Conservation (phyloP, 1,140 invertebrate genomes). For the Drosophila dunni region DNA sequence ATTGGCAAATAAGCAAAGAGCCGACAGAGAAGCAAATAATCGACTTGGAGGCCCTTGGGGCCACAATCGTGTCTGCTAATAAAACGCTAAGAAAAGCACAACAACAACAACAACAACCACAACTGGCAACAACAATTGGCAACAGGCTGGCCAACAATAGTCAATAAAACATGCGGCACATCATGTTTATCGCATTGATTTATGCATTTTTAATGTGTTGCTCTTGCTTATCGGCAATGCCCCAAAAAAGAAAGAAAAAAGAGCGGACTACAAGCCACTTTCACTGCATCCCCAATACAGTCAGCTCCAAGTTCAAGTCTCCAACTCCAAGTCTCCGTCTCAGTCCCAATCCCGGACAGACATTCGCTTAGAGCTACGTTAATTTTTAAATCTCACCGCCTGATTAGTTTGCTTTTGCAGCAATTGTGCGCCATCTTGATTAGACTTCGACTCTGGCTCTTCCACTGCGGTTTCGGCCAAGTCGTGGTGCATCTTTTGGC, state of each 20-base stretch:
- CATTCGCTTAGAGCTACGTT: slow-evolving; percentile 68
- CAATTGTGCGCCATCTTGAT: slow-evolving; percentile 78
- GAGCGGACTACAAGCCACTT: slow-evolving; percentile 50
- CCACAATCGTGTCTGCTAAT: slow-evolving; percentile 63
- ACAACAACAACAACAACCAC: slow-evolving; percentile 21
- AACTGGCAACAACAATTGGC: slow-evolving; percentile 30
- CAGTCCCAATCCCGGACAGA: slow-evolving; percentile 15
- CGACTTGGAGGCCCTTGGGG: slow-evolving; percentile 47
- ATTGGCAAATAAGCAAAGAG: slow-evolving; percentile 12
- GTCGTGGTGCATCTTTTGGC: slow-evolving; percentile 43
- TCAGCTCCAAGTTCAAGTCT: slow-evolving; percentile 5
- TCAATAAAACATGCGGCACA: slow-evolving; percentile 84
- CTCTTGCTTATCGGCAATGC: slow-evolving; percentile 81
- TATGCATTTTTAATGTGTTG: slow-evolving; percentile 85
- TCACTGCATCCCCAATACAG: slow-evolving; percentile 54
- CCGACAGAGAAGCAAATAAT: slow-evolving; percentile 21
- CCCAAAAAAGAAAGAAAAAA: slow-evolving; percentile 53
- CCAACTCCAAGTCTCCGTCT: neutral
- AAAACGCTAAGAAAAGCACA: slow-evolving; percentile 50
- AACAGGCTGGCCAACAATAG: slow-evolving; percentile 68
- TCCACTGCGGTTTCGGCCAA: slow-evolving; percentile 1
- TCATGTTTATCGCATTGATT: slow-evolving; percentile 85
- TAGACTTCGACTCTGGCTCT: slow-evolving; percentile 46
- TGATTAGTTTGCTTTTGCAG: slow-evolving; percentile 79
- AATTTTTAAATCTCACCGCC: slow-evolving; percentile 85